Evolutionary conservation across 1,140 invertebrate species (phyloP).

Genomic region (Steinernema khuongi): DNA sequence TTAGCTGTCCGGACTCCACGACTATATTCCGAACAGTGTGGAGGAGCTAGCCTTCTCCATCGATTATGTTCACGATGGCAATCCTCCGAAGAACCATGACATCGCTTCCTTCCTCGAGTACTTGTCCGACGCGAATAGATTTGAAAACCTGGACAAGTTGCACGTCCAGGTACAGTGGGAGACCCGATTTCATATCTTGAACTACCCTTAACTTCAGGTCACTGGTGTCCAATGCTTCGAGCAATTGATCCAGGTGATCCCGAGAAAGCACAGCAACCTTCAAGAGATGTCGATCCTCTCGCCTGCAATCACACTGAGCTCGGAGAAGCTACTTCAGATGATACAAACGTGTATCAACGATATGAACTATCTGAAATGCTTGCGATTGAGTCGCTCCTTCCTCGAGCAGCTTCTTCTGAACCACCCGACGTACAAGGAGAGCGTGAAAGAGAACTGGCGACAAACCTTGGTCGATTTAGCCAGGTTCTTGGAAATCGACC

Average conservation of each 20-base stretch:
- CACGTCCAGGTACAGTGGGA: neutral
- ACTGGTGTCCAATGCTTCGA: neutral
- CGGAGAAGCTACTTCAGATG: neutral
- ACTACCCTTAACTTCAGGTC: neutral
- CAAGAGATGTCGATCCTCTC: neutral
- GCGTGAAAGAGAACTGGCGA: neutral
- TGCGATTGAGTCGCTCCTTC: neutral
- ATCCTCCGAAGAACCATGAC: neutral
- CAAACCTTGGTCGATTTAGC: neutral
- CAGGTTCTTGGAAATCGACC: neutral
- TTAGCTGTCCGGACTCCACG: neutral
- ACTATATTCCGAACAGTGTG: neutral
- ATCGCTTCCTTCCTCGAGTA: neutral
- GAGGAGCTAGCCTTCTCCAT: neutral
- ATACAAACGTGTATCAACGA: neutral
- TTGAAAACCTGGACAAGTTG: neutral
- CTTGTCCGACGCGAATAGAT: neutral
- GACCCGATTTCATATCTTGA: neutral
- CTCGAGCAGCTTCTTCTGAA: neutral
- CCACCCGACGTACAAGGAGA: neutral
- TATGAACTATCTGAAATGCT: neutral
- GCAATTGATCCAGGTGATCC: neutral
- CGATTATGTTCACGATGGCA: neutral
- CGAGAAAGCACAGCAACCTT: neutral
- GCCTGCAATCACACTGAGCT: neutral